A percentile compares a stretch with the other conserved stretches of the same genome.
Evolutionary conservation across 2,888 invertebrate genomes (phyloP).

Genomic region (Onthophagus sagittarius): DNA sequence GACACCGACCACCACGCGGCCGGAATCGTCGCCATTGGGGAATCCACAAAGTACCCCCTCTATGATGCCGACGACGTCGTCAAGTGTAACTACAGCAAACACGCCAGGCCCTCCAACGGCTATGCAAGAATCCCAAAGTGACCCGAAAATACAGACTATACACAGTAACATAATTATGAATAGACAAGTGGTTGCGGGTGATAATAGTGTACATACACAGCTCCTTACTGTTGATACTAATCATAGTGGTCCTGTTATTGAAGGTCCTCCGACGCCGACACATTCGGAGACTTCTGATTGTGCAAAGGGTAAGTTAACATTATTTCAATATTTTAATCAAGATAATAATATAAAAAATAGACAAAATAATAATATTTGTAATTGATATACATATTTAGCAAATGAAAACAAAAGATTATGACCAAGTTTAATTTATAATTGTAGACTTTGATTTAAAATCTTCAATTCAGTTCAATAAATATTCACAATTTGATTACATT

Average conservation of each 20-base stretch:
- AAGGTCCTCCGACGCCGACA: constrained; percentile 74
- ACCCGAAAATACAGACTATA: constrained; percentile 38
- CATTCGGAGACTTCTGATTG: constrained; percentile 69
- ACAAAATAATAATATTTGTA: too few species aligned
- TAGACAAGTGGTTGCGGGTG: constrained; percentile 32
- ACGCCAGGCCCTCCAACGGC: constrained; percentile 41
- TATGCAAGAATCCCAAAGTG: constrained; percentile 19
- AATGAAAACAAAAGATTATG: too few species aligned
- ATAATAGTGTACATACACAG: constrained; percentile 41
- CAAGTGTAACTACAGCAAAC: constrained; percentile 49
- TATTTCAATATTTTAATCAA: neutral
- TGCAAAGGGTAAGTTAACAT: constrained; percentile 56
- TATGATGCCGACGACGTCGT: constrained; percentile 42
- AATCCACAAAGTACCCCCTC: constrained; percentile 32
- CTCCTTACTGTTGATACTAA: constrained; percentile 53
- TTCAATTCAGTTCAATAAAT: too few species aligned
- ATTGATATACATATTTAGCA: too few species aligned
- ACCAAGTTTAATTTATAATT: too few species aligned
- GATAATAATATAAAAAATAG: too few species aligned
- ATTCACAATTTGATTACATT: too few species aligned
- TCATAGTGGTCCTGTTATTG: constrained; percentile 45
- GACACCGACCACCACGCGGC: constrained; percentile 41
- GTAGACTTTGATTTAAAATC: too few species aligned
- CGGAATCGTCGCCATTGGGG: constrained; percentile 38
- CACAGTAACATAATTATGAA: constrained; percentile 29